Evolutionary conservation across 2,888 invertebrate species (phyloP), one percentile per base, ranked within the genome.

Genomic region (Thecophora atra): DNA sequence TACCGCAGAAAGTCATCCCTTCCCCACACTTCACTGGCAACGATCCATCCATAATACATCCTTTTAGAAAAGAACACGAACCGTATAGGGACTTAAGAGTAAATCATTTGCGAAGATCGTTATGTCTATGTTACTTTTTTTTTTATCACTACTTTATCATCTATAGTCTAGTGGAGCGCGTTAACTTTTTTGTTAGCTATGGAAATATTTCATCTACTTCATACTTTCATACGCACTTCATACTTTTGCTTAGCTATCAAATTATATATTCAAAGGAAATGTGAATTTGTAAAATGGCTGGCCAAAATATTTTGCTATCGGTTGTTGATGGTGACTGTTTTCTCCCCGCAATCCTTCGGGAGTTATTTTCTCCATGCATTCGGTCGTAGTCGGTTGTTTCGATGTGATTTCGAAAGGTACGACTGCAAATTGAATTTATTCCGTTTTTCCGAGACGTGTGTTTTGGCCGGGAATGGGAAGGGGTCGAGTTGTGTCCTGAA

Each of bases 181-280:
- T 44, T 17, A 44, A 15, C 47, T 51, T 24, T 26, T 67, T 52
- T 56, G 37, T 17, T 24, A 51, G 60, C 63, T 17, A 37, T 70
- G 62, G 17, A 63, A 52, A 70, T 70, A 63, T 70, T 60, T 69
- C 60, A 37, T 68, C 56, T 58, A 19, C 24, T 56, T 7, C 42
- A n/a, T n/a, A n/a, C n/a, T n/a, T n/a, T n/a, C n/a, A n/a, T n/a
- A n/a, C n/a, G 11, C 69, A 37, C 28, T 64, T 44, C 63, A 64
- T 64, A 42, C 58, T 64, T 64, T 64, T 42, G n/a, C 60, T 69
- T 26, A 70, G 70, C 70, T 62, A 52, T 70, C 70, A 63, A 63
- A 70, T 63, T 70, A 63, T 62, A 63, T 70, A 63, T 70, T 62
- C 70, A 62, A 52, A 63, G 51, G 69, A 63, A 62, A 62, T 70